Conservation (phyloP, 2,888 invertebrate genomes). For the Dasysyrphus albostriatus region DNA sequence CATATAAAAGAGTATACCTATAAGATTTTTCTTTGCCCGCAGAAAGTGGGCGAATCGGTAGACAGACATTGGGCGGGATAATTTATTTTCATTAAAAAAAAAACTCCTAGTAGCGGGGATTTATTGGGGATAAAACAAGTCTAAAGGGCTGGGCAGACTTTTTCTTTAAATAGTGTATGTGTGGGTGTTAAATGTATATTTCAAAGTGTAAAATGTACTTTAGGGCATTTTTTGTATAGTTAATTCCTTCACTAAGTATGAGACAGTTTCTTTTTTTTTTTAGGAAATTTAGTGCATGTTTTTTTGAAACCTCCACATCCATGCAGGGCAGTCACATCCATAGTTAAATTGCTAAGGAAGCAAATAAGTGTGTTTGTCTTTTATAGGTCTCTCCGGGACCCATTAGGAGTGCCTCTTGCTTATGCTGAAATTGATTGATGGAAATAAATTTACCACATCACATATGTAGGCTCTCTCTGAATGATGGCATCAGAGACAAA, state of each 20-base stretch:
- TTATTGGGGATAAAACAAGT: constrained; percentile 44
- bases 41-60: constrained; percentile 65
- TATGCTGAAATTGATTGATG: constrained; percentile 32
- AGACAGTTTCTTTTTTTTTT: not conserved
- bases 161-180: not conserved
- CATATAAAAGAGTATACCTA: not conserved
- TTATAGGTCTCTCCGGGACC: not conserved
- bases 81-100: constrained; percentile 69
- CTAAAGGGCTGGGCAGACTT: constrained; percentile 22
- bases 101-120: constrained; percentile 50
- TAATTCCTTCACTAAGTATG: not conserved
- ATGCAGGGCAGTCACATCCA: not conserved
- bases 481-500: not conserved
- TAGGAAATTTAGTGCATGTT: not conserved
- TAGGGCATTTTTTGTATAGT: not conserved
- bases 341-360: constrained; percentile 5
- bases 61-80: constrained; percentile 59
- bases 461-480: not conserved
- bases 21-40: constrained; percentile 1
- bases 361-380: constrained; percentile 9
- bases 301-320: not conserved
- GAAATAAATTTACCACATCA: constrained; percentile 36
- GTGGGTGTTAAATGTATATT: constrained; percentile 17
- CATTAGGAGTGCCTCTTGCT: constrained; percentile 5
- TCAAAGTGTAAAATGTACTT: constrained; percentile 8